Percentiles rank a stretch among this genome's conserved stretches.
Evolutionary conservation across 1,140 invertebrate genomes (phyloP).

Genomic region (Lepeophtheirus salmonis): DNA sequence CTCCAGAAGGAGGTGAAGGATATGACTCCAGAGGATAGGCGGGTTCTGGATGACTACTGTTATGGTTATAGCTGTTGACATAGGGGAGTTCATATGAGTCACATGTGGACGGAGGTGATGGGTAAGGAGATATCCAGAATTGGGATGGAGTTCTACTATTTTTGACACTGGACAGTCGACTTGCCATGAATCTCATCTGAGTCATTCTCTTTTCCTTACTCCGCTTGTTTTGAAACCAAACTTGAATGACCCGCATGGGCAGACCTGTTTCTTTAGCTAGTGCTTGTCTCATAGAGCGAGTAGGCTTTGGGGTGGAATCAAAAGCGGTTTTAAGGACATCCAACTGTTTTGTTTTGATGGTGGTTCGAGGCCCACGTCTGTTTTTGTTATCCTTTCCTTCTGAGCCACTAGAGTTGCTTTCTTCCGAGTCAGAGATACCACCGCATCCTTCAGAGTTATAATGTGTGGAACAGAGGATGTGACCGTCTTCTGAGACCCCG

Average conservation of each 20-base stretch:
- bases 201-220: slow-evolving; percentile 40
- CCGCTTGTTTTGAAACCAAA: slow-evolving; percentile 41
- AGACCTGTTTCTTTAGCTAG: slow-evolving; percentile 93
- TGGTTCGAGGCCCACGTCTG: slow-evolving; percentile 84
- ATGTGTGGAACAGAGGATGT: background rate
- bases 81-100: too few species aligned
- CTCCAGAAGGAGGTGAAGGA: background rate
- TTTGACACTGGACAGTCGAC: slow-evolving; percentile 42
- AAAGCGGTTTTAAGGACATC: slow-evolving; percentile 91
- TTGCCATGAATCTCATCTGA: slow-evolving; percentile 71
- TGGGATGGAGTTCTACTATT: background rate
- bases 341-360: slow-evolving; percentile 94
- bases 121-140: background rate
- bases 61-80: background rate
- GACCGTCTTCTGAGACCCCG: background rate
- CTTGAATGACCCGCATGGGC: slow-evolving; percentile 98
- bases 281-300: slow-evolving; percentile 92
- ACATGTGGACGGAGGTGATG: background rate
- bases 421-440: too few species aligned
- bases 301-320: slow-evolving; percentile 92
- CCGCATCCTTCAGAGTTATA: background rate
- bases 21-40: background rate
- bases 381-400: slow-evolving; percentile 6
- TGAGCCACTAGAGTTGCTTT: background rate
- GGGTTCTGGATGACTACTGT: background rate